These are phyloP conservation scores for Balanococcus diminutus DNA, from an alignment of 2,888 invertebrate species.

Conservation along the genomic window DNA sequence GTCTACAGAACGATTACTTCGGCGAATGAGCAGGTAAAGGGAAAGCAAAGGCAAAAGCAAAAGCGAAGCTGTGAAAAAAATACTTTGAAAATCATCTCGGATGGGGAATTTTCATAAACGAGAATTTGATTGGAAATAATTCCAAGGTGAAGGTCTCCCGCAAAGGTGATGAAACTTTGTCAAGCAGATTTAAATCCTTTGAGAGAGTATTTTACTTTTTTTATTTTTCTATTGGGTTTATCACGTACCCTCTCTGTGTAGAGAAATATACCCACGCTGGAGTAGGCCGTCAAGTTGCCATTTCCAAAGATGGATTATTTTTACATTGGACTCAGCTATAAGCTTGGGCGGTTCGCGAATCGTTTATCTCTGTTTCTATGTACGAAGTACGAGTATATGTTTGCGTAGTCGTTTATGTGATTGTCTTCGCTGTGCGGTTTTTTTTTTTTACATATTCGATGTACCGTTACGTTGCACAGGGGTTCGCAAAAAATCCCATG, in stretches of 20 bases:
- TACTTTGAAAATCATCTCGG: background rate
- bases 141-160: background rate
- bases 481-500: background rate
- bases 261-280: background rate
- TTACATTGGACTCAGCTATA: background rate
- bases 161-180: background rate
- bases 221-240: no score
- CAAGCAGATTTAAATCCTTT: background rate
- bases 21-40: background rate
- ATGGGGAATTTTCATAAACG: background rate
- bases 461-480: background rate
- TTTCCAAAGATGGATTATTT: constrained; percentile 23
- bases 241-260: no score
- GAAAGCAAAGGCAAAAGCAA: background rate
- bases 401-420: background rate
- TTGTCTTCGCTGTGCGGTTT: background rate
- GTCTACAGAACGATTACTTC: background rate
- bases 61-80: background rate
- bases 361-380: background rate
- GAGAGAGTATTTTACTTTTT: background rate
- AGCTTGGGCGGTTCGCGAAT: background rate
- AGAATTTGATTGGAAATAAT: constrained; percentile 25
- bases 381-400: background rate
- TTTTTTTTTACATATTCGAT: background rate
- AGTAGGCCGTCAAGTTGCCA: constrained; percentile 4